phyloP scores from a whole-genome alignment of 2,888 invertebrate genomes.

The Holacanthella duospinosa region DNA sequence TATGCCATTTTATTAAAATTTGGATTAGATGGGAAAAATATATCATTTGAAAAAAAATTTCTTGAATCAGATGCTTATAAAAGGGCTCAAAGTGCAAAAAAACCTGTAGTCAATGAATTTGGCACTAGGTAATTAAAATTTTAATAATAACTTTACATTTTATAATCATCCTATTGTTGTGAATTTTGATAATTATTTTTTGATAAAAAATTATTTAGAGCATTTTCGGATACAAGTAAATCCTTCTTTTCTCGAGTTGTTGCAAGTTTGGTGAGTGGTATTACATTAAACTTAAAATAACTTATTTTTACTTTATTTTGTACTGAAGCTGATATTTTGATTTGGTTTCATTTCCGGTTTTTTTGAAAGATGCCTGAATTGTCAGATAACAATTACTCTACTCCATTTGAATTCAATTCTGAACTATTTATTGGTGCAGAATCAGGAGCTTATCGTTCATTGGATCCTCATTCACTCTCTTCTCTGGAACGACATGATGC shows the following conservation, averaged over 20 bases:
- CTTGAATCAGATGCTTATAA: conserved; percentile 45
- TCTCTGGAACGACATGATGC: conserved; percentile 34
- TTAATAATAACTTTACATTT: not conserved
- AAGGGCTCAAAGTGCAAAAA: conserved; percentile 42
- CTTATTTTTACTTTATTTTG: not conserved
- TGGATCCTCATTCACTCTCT: conserved; percentile 5
- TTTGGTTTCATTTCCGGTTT: conserved; percentile 11
- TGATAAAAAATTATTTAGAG: conserved; percentile 17
- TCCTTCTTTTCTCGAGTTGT: conserved; percentile 42
- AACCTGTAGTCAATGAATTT: conserved; percentile 45
- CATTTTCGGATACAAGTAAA: conserved; percentile 46
- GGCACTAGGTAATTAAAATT: conserved; percentile 3
- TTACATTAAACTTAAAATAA: too few species aligned
- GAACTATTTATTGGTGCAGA: conserved; percentile 46
- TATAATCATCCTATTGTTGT: not conserved
- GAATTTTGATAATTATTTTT: not conserved
- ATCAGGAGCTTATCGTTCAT: conserved; percentile 41
- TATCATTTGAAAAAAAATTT: conserved; percentile 40
- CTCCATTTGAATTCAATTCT: conserved; percentile 43
- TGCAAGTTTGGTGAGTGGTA: conserved; percentile 26
- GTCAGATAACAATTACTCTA: conserved; percentile 46
- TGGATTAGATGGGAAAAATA: conserved; percentile 42
- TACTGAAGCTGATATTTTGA: not conserved
- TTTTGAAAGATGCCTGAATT: conserved; percentile 40
- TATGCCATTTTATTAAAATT: conserved; percentile 43